These are phyloP conservation scores for Echeneis naucrates DNA, from an alignment of 2,797 vertebrate species.

Conservation along the genomic window DNA sequence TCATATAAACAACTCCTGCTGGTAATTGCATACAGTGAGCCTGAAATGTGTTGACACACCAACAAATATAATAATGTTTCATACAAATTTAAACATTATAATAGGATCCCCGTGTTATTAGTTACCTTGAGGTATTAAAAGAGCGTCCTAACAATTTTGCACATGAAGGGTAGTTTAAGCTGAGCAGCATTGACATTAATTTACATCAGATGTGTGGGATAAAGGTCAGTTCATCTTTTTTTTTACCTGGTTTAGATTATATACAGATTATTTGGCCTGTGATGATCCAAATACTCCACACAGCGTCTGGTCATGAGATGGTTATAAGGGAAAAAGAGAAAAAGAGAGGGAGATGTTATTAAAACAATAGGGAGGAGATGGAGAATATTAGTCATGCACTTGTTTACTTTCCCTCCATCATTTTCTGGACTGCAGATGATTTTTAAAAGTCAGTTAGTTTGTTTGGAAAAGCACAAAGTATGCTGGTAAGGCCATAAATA, in stretches of 20 bases:
- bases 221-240: slow-evolving; percentile 1
- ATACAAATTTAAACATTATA: background rate
- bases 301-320: slow-evolving; percentile 31
- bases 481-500: slow-evolving; percentile 63
- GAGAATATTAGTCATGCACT: slow-evolving; percentile 68
- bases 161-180: background rate
- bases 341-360: slow-evolving; percentile 49
- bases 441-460: slow-evolving; percentile 71
- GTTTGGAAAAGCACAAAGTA: slow-evolving; percentile 69
- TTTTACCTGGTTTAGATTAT: slow-evolving; percentile 38
- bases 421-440: slow-evolving; percentile 70
- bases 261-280: slow-evolving; percentile 29
- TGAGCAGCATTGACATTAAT: background rate
- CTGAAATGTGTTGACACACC: background rate
- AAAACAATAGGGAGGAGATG: slow-evolving; percentile 58
- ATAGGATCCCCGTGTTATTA: background rate
- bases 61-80: background rate
- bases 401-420: slow-evolving; percentile 54
- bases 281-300: slow-evolving; percentile 7
- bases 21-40: slow-evolving; percentile 4
- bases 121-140: background rate
- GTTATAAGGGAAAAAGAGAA: slow-evolving; percentile 35
- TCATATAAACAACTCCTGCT: background rate
- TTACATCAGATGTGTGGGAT: slow-evolving; percentile 5
- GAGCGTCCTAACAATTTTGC: background rate